Evolutionary conservation across 2,888 invertebrate species (phyloP), one percentile per base, ranked within the genome.

Genomic region (Clivina fossor): DNA sequence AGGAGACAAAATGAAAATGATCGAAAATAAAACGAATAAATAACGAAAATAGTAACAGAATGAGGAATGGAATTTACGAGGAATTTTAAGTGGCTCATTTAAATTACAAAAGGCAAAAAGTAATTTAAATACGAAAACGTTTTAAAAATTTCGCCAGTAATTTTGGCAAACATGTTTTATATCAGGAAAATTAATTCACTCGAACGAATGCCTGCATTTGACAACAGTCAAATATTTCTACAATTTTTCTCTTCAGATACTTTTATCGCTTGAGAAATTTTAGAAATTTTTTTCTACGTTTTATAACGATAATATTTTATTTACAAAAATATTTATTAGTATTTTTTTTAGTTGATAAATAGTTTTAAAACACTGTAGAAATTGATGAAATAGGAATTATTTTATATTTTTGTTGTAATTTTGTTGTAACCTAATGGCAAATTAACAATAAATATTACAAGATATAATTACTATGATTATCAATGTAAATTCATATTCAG

Each of bases 11-110:
- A 24, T 7, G 26, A 7, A 24, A 24, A 24, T 24, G 9, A 24
- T 7, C 4, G 26, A 38, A 38, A 18, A 16, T 38, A 15, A 38
- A 38, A 18, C 15, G 16, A 50, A 44, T 20, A 50, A 50, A 40
- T 11, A 53, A 53, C 37, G 30, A 26, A 37, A 43, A 33, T 22
- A 16, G 32, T 41, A 30, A 51, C 51, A 43, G 32, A 41, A 51
- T 40, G 40, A 49, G 38, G 38, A 41, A 53, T 35, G 44, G 53
- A 53, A 53, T 53, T 32, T 33, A 35, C 24, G 53, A 53, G 37
- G 53, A 53, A 53, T 53, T 53, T 53, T 53, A 53, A 53, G 53
- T 53, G 44, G 16, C 53, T 53, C 44, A 53, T 53, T 53, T 53
- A 44, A 53, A 53, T 53, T 35, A 53, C 44, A 53, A 53, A 53